Percentiles rank a stretch among this genome's conserved stretches.
These are phyloP conservation scores for Charina bottae DNA, from an alignment of 2,113 vertebrate species.

Conservation along the genomic window DNA sequence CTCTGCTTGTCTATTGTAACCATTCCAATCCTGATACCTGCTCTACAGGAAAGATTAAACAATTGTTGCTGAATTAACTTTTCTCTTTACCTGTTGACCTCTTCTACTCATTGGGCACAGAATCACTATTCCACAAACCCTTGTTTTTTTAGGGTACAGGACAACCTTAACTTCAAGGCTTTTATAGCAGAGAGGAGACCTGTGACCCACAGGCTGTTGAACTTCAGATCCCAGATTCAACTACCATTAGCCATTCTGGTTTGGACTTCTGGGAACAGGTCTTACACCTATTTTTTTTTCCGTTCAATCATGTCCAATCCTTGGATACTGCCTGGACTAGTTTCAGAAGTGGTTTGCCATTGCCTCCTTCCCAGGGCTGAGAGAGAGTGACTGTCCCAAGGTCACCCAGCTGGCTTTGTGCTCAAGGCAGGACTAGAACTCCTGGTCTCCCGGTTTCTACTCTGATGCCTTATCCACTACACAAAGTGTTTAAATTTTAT, in stretches of 20 bases:
- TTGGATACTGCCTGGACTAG: too few species aligned
- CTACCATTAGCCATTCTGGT: background rate
- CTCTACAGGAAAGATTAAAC: background rate
- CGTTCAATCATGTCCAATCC: too few species aligned
- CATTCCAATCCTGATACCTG: background rate
- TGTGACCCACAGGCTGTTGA: background rate
- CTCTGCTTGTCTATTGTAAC: background rate
- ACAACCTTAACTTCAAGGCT: background rate
- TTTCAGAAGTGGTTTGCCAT: too few species aligned
- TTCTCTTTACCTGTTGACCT: background rate
- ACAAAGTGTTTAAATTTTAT: background rate
- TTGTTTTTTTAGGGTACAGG: background rate
- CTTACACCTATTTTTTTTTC: background rate
- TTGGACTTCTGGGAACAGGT: background rate
- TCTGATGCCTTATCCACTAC: too few species aligned
- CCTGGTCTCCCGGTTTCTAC: too few species aligned
- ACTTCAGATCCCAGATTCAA: background rate
- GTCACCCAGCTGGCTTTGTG: too few species aligned
- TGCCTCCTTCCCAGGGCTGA: too few species aligned
- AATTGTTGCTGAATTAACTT: background rate
- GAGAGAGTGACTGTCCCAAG: too few species aligned
- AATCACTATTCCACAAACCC: too few species aligned
- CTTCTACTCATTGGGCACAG: background rate
- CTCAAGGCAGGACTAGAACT: too few species aligned
- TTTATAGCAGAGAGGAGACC: background rate